Evolutionary conservation across 2,113 vertebrate species (phyloP).

Genomic region (Eublepharis macularius): DNA sequence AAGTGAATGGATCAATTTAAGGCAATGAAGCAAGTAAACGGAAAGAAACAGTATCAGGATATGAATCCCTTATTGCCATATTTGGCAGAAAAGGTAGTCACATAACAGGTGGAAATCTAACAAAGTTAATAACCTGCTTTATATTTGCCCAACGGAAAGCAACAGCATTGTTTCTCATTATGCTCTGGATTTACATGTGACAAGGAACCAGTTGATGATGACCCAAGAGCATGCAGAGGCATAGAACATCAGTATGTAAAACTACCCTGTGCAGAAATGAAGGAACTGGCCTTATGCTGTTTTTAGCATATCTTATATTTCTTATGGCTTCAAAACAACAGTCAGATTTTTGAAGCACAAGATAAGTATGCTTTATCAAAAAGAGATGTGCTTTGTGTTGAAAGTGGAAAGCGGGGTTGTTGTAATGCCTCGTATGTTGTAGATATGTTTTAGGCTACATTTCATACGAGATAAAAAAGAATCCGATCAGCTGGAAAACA

Average conservation of each 20-base stretch:
- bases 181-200: constrained; percentile 2
- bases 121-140: neutral
- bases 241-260: accelerated
- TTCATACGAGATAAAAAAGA: neutral
- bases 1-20: constrained; percentile 21
- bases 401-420: constrained; percentile 13
- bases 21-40: constrained; percentile 8
- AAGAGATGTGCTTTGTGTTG: neutral
- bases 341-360: neutral
- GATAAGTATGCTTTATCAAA: neutral
- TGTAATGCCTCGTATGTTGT: constrained; percentile 9
- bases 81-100: constrained; percentile 12
- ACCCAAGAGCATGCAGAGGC: neutral
- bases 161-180: constrained; percentile 25
- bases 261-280: neutral
- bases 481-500: too few species aligned
- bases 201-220: neutral
- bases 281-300: neutral
- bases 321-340: accelerated
- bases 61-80: constrained; percentile 31
- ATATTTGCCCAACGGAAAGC: constrained; percentile 1
- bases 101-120: constrained; percentile 28
- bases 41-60: constrained; percentile 8
- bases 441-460: neutral
- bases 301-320: constrained; percentile 1